Base-by-base conservation (phyloP, 2,888 invertebrate genomes). In the Drosophila flavopinicola region DNA sequence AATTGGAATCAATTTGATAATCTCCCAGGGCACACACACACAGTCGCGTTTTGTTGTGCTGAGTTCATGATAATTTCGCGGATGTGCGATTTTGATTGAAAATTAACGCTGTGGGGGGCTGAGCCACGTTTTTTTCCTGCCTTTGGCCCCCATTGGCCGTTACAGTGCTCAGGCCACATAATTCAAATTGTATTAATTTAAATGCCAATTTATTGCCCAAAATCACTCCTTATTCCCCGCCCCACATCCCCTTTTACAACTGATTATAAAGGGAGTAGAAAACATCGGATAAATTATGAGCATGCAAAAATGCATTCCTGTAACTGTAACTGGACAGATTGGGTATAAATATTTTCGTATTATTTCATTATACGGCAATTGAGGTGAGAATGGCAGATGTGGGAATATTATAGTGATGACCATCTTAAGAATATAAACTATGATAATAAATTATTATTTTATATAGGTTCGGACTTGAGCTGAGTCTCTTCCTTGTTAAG, bases 1-100 rank as follows among this genome's bases (percentile, higher is more conserved):
- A 90, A 90, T 90, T 90, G 90, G 90, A 90, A 90, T 90, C 90
- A 90, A 90, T 90, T 90, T 90, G 89, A 90, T 89, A 88, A 89
- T 89, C 90, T 89, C 73, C 47, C 68, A 45, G 56, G 39, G 60
- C 68, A 54, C 73, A 56, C 13, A 13, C 30, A 29, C 33, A 49
- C 17, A 39, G 25, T 15, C 20, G 20, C 13, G 35, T 6, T 47
- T 61, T 66, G 61, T 73, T 85, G 66, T 64, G 82, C 68, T 84
- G 85, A 85, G 85, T 78, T 85, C 78, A 85, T 88, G 87, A 88
- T 88, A 88, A 88, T 88, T 88, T 89, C 72, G 78, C 79, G 83
- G 78, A 80, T 88, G 78, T 85, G 73, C 88, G 67, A 87, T 88
- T 87, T 87, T 88, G 88, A 87, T 88, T 87, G 88, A 87, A 88